Evolutionary conservation across 2,797 vertebrate species (phyloP).

Genomic region (Clamator glandarius): DNA sequence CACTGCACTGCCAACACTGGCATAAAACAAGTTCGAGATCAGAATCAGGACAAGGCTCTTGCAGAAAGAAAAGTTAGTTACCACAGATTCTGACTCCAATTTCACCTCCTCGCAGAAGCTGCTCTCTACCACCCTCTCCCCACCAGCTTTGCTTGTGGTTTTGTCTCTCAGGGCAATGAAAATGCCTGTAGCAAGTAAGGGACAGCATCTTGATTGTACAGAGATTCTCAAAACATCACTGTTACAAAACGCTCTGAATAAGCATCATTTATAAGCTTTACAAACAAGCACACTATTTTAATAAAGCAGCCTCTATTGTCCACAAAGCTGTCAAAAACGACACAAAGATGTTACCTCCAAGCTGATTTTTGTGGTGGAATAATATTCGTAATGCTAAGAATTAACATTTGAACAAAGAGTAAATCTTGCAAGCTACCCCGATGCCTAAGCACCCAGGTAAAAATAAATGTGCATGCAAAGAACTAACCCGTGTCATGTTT

Average conservation of each 20-base stretch:
- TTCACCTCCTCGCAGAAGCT: not conserved
- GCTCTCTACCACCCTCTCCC: not conserved
- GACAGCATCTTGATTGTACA: not conserved
- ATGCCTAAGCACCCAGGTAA: constrained; percentile 15
- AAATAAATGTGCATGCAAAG: constrained; percentile 55
- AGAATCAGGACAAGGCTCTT: not conserved
- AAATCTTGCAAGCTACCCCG: not conserved
- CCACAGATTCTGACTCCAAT: not conserved
- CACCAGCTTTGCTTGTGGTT: not conserved
- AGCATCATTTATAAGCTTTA: not conserved
- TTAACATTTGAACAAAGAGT: constrained; percentile 10
- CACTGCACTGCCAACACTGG: not conserved
- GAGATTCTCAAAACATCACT: not conserved
- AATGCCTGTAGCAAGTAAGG: not conserved
- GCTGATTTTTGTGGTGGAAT: not conserved
- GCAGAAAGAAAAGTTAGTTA: not conserved
- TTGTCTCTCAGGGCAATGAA: not conserved
- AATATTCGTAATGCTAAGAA: not conserved
- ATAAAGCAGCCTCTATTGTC: not conserved
- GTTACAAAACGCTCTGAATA: not conserved
- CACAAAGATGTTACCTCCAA: not conserved
- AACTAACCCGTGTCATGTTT: constrained; percentile 73
- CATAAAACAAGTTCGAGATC: not conserved
- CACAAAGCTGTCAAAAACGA: not conserved
- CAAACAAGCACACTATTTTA: not conserved